Evolutionary conservation across 2,888 invertebrate species (phyloP), one percentile per base, ranked within the genome.

Genomic region (Plebejus melissa): DNA sequence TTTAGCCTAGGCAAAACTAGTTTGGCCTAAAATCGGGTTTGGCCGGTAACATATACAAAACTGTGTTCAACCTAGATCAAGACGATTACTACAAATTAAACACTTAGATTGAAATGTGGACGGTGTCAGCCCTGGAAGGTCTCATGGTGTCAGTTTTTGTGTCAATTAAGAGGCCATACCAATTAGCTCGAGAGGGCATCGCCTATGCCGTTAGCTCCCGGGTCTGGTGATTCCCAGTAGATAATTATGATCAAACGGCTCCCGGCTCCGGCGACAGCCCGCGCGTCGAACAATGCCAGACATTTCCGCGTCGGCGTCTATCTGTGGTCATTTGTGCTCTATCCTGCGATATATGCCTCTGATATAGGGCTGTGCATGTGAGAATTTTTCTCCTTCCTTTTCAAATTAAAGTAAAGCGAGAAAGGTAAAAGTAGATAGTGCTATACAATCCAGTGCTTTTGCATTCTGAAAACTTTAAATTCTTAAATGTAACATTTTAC

Each of bases 111-210:
- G 71, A 41, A 58, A 58, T 22, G 58, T 22, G 58, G 58, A 22
- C 58, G 16, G 69, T 69, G 74, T 38, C 57, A 46, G 71, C 69
- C 71, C 75, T 75, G 75, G 74, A 76, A 76, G 76, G 75, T 74
- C 75, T 75, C 50, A 77, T 76, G 70, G 65, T 76, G 76, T 77
- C 75, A 76, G 71, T 79, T 79, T 79, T 79, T 79, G 79, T 79
- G 50, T 76, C 74, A 78, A 79, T 79, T 79, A 79, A 77, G 69
- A 69, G 76, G 76, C 76, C 76, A 50, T 70, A 36, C 60, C 77
- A 75, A 78, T 79, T 77, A 78, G 74, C 75, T 74, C 22, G 13
- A 75, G 74, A 76, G 76, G 77, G 76, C 77, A 74, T 75, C 77
- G 79, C 74, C 76, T 54, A 46, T 22, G 69, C 79, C 79, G 79